Base-by-base conservation (phyloP, 2,888 invertebrate species). In the Drosophila niveifrons region DNA sequence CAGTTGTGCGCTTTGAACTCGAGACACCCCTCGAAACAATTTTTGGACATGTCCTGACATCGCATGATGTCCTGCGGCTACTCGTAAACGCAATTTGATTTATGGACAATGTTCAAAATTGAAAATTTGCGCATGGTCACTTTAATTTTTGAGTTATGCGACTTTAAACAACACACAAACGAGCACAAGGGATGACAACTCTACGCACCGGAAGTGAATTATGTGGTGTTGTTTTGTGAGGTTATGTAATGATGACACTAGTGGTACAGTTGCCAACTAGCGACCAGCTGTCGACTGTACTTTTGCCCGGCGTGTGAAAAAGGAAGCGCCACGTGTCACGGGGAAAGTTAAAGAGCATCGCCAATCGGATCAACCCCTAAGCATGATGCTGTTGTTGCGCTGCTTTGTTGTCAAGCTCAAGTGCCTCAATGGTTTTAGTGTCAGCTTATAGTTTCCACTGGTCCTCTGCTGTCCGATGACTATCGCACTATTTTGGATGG, bases 41-140 rank as follows among this genome's bases (percentile, higher is more conserved):
- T 31, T 31, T 41, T 7, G 39, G 39, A 41, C 39, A 41, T 51
- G 48, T 34, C 48, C 41, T 29, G 41, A 18, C 18, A 57, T 57
- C 58, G 23, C 23, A 75, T 52, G n/a, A 61, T 82, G 80, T 82
- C 86, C 81, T 72, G 73, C 79, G 73, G 79, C 82, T 58, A 78
- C 52, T 80, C 68, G 71, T 73, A 73, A 88, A 83, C 84, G 66
- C 85, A 86, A 86, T 86, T 86, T 86, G 85, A 86, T 86, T 86
- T 86, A 86, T 85, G 85, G 66, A 72, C 82, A 82, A 75, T 75
- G 77, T 58, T 47, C 57, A 72, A 75, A 90, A 86, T 89, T 87
- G 79, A 88, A 86, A 91, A 91, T 89, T 90, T 87, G 90, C 90
- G 78, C 91, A 90, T 91, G 90, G 90, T 90, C 90, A 90, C 91